Evolutionary conservation across 1,140 invertebrate genomes (phyloP).

Genomic region (Brachionus paranguensis): DNA sequence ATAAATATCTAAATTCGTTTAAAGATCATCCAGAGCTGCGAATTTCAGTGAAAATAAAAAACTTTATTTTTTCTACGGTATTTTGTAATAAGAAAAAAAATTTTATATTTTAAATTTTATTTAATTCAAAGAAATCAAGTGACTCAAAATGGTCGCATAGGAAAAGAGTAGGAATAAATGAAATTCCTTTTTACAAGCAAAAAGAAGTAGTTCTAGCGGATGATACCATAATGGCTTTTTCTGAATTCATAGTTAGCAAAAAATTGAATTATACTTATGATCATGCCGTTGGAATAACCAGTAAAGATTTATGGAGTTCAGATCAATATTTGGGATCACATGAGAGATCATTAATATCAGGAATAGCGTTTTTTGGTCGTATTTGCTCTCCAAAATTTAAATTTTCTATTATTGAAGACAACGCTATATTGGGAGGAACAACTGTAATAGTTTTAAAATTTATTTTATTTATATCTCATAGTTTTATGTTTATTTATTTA

Average conservation of each 20-base stretch:
- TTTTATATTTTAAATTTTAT: not conserved
- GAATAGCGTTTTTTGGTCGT: not conserved
- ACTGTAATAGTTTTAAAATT: not conserved
- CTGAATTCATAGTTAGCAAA: not conserved
- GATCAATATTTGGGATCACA: not conserved
- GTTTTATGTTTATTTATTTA: not conserved
- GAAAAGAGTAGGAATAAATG: constrained; percentile 1
- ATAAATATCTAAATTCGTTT: constrained; percentile 4
- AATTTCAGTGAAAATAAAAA: not conserved
- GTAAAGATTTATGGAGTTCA: constrained; percentile 5
- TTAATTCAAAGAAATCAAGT: not conserved
- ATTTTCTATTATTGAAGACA: constrained; percentile 2
- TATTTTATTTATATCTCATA: not conserved
- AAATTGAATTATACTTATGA: constrained; percentile 9
- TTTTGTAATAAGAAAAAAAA: not conserved
- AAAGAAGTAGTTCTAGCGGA: constrained; percentile 1
- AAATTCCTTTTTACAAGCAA: constrained; percentile 11
- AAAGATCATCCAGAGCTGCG: not conserved
- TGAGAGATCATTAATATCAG: not conserved
- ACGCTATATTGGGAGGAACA: not conserved
- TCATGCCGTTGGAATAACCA: constrained; percentile 12
- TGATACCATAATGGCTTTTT: not conserved
- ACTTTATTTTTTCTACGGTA: constrained; percentile 1
- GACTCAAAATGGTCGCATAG: not conserved
- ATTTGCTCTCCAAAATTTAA: not conserved